phyloP scores from a whole-genome alignment of 2,888 invertebrate genomes.

The Hetaerina titia region DNA sequence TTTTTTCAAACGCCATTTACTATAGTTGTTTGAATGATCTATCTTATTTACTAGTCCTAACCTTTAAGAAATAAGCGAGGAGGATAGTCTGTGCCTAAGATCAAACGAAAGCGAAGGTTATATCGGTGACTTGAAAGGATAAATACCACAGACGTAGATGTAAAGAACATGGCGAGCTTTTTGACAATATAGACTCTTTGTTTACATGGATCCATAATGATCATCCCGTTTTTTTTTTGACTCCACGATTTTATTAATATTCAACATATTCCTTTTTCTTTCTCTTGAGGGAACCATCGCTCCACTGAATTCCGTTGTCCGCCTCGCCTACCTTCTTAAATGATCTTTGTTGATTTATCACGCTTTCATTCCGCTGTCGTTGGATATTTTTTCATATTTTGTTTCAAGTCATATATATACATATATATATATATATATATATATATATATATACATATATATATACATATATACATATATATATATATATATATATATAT shows the following conservation, averaged over 20 bases:
- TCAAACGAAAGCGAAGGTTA: too few relatives aligned
- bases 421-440: background rate
- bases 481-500: background rate
- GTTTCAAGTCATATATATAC: background rate
- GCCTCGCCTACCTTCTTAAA: background rate
- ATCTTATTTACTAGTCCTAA: too few relatives aligned
- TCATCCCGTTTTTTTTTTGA: background rate
- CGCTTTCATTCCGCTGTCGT: background rate
- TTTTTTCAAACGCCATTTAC: too few relatives aligned
- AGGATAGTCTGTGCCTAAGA: too few relatives aligned
- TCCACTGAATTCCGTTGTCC: background rate
- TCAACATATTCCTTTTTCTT: background rate
- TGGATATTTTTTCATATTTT: background rate
- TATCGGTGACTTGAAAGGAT: too few relatives aligned
- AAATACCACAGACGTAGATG: too few relatives aligned
- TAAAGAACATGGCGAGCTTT: background rate
- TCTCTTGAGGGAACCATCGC: background rate
- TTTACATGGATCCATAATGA: background rate
- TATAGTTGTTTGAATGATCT: too few relatives aligned
- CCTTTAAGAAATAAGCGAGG: too few relatives aligned
- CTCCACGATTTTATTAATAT: background rate
- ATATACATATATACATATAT: too few relatives aligned
- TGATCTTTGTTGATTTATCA: background rate
- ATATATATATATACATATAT: background rate
- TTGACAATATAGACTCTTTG: background rate